Evolutionary conservation across 2,888 invertebrate genomes (phyloP), one percentile per base, ranked within the genome.

Genomic region (Thelaira solivaga): DNA sequence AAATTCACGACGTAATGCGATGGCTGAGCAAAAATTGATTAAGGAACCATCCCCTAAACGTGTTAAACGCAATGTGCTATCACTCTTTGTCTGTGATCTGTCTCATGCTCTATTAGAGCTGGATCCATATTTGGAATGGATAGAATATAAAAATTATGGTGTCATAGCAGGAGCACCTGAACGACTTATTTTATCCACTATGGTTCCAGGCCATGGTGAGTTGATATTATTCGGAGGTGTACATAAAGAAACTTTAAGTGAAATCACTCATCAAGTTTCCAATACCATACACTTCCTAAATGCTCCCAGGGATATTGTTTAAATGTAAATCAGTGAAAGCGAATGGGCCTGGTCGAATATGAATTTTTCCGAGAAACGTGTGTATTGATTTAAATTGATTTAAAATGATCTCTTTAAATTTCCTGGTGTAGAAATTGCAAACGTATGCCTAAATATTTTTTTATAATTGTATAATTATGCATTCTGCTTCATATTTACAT

Each of bases 201-300:
- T 98, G 83, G 94, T 97, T 4, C 92, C 94, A 80, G 98, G 97
- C 11, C 94, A 96, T 86, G 96, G 96, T 10, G 98, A 98, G 90
- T 89, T 98, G 26, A 94, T 98, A 64, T 94, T 98, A 91, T 98
- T 98, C 90, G 98, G 98, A n/a, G 98, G 98, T 72, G 96, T 98
- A 81, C 93, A 94, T 83, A 96, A 95, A 87, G 94, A 95, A 86
- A 91, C 92, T 77, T 88, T 92, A 78, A 92, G 92, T 84, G 88
- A 87, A 76, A 87, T 89, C 68, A 92, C 92, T 82, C 93, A 92
- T 85, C 92, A 93, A 89, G 94, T 94, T 85, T 94, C 94, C 41
- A 95, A 95, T 90, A 92, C 93, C 69, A 89, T 95, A 85, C 93
- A 94, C 90, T 94, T 94, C 87, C 92, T 95, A 82, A 92, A 92